Conservation (phyloP, 2,888 invertebrate species). For the Disparrhopalites patrizii region DNA sequence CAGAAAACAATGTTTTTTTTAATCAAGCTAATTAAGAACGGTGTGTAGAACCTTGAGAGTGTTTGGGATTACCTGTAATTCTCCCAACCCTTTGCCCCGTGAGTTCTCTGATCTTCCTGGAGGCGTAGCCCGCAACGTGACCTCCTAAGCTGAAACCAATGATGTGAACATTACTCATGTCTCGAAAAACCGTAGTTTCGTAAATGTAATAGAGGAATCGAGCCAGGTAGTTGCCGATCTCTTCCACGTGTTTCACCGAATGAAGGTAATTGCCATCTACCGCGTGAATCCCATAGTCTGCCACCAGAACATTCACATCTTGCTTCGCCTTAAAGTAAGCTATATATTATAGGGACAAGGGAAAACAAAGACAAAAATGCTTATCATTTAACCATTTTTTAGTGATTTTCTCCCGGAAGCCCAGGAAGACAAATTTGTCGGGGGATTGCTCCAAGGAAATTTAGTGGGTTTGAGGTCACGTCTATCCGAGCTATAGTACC, state of each 20-base stretch:
- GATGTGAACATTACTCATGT: slow-evolving; percentile 19
- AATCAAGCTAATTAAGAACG: not conserved
- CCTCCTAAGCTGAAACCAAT: slow-evolving; percentile 12
- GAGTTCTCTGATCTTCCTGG: slow-evolving; percentile 30
- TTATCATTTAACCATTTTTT: not conserved
- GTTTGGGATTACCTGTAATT: slow-evolving; percentile 21
- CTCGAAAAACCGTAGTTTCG: not conserved
- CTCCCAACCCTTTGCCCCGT: slow-evolving; percentile 29
- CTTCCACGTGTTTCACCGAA: slow-evolving; percentile 35
- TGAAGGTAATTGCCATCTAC: slow-evolving; percentile 34
- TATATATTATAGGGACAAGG: not conserved
- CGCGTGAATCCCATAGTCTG: slow-evolving; percentile 37
- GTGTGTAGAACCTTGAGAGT: too few relatives aligned
- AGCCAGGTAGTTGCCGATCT: slow-evolving; percentile 38
- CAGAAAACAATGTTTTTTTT: too few relatives aligned
- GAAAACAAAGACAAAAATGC: not conserved
- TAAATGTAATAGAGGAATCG: slow-evolving; percentile 34
- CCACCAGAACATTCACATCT: slow-evolving; percentile 36
- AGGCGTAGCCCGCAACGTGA: slow-evolving; percentile 20
- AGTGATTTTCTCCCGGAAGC: not conserved
- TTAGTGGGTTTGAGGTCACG: too few relatives aligned
- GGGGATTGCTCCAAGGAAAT: too few relatives aligned
- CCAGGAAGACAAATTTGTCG: too few relatives aligned
- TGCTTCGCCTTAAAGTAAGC: slow-evolving; percentile 35
- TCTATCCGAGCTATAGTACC: too few relatives aligned